Conservation (phyloP, 2,888 invertebrate species). For the Oxyteleia sp. region DNA sequence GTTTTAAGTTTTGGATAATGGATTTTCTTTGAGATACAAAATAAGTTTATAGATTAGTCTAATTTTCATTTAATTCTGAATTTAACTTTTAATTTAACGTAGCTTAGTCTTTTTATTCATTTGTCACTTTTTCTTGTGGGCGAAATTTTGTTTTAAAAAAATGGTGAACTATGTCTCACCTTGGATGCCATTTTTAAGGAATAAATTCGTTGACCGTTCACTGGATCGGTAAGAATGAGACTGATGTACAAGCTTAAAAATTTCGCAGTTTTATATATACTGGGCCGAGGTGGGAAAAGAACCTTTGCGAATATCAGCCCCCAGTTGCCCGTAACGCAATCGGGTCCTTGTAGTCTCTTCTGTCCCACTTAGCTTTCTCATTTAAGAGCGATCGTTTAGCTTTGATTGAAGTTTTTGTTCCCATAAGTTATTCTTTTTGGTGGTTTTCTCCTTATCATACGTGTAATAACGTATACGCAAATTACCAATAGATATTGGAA, state of each 20-base stretch:
- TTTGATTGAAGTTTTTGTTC: slow-evolving; percentile 67
- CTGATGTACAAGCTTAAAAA: slow-evolving; percentile 58
- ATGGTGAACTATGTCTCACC: slow-evolving; percentile 48
- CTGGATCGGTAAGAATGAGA: slow-evolving; percentile 62
- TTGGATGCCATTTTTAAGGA: slow-evolving; percentile 65
- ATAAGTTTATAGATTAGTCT: no score
- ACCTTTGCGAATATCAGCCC: slow-evolving; percentile 68
- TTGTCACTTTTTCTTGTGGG: no score
- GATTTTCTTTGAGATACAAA: no score
- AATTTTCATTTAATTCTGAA: no score
- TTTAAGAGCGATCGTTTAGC: slow-evolving; percentile 55
- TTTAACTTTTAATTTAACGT: no score
- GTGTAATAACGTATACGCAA: slow-evolving; percentile 3
- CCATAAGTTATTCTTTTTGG: slow-evolving; percentile 49
- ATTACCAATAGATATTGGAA: slow-evolving; percentile 9
- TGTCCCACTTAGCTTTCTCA: slow-evolving; percentile 67
- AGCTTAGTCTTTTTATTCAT: no score
- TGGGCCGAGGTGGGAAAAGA: slow-evolving; percentile 46
- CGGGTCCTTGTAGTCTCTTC: slow-evolving; percentile 65
- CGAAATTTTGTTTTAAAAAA: no score
- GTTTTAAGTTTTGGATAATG: no score
- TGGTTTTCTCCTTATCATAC: slow-evolving; percentile 24
- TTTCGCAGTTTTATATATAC: slow-evolving; percentile 68
- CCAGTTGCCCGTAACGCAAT: slow-evolving; percentile 54
- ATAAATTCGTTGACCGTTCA: slow-evolving; percentile 59